Percentiles rank a stretch among this genome's conserved stretches.
Conservation (phyloP, 2,797 vertebrate genomes). For the Rhynchotus rufescens region DNA sequence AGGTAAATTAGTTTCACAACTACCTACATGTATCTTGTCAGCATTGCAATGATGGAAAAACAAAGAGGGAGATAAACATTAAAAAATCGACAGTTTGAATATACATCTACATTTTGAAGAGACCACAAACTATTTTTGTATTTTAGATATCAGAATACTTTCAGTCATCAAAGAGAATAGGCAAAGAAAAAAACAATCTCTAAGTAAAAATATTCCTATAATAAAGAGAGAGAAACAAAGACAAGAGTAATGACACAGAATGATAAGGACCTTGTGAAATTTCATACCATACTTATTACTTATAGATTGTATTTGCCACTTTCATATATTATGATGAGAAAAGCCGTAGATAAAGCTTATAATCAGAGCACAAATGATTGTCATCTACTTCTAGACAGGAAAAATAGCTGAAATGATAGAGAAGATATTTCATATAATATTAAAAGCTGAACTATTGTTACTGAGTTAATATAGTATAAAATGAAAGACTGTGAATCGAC, state of each 20-base stretch:
- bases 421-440: not conserved
- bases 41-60: not conserved
- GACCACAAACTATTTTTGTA: not conserved
- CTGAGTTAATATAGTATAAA: conserved; percentile 12
- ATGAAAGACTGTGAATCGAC: conserved; percentile 1
- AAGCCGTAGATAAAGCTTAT: not conserved
- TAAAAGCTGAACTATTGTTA: not conserved
- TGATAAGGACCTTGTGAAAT: conserved; percentile 4
- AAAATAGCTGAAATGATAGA: not conserved
- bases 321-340: conserved; percentile 16
- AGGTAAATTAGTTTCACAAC: not conserved
- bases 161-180: conserved; percentile 39
- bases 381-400: not conserved
- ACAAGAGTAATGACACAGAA: not conserved
- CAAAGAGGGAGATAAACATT: not conserved
- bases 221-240: not conserved
- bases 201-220: conserved; percentile 2
- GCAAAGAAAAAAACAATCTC: not conserved
- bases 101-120: conserved; percentile 7
- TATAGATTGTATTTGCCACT: conserved; percentile 5
- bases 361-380: conserved; percentile 13
- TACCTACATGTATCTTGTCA: not conserved
- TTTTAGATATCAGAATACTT: conserved; percentile 10
- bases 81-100: not conserved
- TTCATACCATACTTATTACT: not conserved